Evolutionary conservation across 2,888 invertebrate species (phyloP), one percentile per base, ranked within the genome.

Genomic region (Amblyjoppa proteus): DNA sequence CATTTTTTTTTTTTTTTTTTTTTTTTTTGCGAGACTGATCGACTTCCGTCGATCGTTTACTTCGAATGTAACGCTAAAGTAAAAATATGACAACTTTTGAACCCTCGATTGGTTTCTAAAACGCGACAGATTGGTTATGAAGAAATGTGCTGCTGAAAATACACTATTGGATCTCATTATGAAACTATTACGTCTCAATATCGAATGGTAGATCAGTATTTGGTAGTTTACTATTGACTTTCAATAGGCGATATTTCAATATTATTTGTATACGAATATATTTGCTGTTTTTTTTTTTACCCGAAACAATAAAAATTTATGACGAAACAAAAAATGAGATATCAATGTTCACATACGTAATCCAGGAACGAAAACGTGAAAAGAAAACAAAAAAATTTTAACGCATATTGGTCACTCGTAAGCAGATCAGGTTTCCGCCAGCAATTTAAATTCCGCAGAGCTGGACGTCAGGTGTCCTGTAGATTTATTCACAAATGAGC

Each of bases 231-330:
- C 20, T 11, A 11, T n/a, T 6, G 56, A 70, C 5, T n/a, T 34
- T 31, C 51, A 9, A 25, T 68, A 56, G 20, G 20, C 53, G 45
- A 41, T 73, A 66, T 77, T 77, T 68, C 38, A 68, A 77, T 76
- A 61, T 49, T 77, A 74, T 74, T 80, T 81, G 77, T 75, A 85
- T 69, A 85, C 75, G 53, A 76, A 85, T 83, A 75, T 81, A 68
- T 81, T 75, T 70, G 58, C 68, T 70, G 78, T 73, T 20, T 85
- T 83, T 73, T 73, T 85, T 83, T 84, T 85, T 79, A 85, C 85
- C 79, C 85, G 68, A 85, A 82, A 75, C 53, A 20, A 81, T 41
- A 84, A 81, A 70, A 34, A 56, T 56, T 20, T 56, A 25, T 56
- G 56, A 56, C 9, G 5, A 34, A 34, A 34, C 34, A 56, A 20